Base-by-base conservation (phyloP, 2,797 vertebrate genomes). In the Dendrocincla tyrannina region DNA sequence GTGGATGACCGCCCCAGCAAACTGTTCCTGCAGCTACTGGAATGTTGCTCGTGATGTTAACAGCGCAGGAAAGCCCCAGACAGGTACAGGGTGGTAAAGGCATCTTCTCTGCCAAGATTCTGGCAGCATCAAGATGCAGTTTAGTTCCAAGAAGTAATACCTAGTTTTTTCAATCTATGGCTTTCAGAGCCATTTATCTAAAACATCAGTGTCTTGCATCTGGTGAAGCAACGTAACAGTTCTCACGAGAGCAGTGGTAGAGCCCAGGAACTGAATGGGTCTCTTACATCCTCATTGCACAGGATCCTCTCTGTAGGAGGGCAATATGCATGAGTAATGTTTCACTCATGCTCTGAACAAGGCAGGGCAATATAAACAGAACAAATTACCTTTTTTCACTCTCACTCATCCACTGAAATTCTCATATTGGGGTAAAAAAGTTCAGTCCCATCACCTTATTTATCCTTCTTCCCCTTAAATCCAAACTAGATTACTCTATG, bases 1-100 rank as follows among this genome's bases (percentile, higher is more conserved):
- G 81, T 92, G 60, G 75, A 90, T 88, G 93, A 92, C 69, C 1
- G 10, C 62, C 68, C 50, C 42, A 53, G 55, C 42, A 78, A 93
- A 82, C 84, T 85, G 83, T 53, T 93, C 62, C 52, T 46, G n/a
- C 76, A 75, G 94, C 91, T 95, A 94, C 85, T 70, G 83, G 85
- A 91, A 84, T 13, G 22, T n/a, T 22, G 23, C 60, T 90, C 79
- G 46, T 13, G 53, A 52, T 16, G 58, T 80, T 91, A 89, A 80
- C 77, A 72, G 78, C 77, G 44, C 68, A 86, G 72, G 63, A 94
- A 92, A 79, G 52, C 9, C 32, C 49, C 52, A 85, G 56, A 94
- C 74, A 91, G 81, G 83, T 82, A 94, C 85, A 81, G 77, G 41
- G 70, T 30, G 52, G 70, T 27, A 85, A 82, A 76, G 72, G 41